Evolutionary conservation across 2,797 vertebrate species (phyloP).

Genomic region (Pithecia hirsuta): DNA sequence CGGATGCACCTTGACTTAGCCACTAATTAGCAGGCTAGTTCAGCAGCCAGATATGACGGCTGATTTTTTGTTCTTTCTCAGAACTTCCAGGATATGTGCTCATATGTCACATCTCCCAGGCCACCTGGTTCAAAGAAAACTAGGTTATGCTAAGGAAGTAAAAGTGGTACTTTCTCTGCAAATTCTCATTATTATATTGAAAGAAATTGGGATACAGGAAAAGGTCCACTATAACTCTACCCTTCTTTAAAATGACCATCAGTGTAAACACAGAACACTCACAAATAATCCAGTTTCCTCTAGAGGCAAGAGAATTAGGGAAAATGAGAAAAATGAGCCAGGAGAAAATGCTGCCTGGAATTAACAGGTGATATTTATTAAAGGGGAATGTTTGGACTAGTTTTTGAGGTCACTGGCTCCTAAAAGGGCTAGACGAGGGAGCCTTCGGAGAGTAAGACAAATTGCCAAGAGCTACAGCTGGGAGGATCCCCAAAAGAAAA

Average conservation of each 20-base stretch:
- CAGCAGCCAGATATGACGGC: background rate
- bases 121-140: background rate
- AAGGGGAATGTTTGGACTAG: rapidly evolving
- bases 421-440: rapidly evolving
- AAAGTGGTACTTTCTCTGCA: background rate
- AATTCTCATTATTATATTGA: background rate
- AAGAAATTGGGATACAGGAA: background rate
- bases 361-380: background rate
- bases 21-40: background rate
- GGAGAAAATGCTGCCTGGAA: too few species aligned
- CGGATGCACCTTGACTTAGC: background rate
- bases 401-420: background rate
- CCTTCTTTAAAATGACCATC: too few species aligned
- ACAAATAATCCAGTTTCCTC: background rate
- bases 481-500: too few species aligned
- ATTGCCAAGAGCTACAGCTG: rapidly evolving
- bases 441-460: background rate
- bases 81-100: too few species aligned
- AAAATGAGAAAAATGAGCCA: background rate
- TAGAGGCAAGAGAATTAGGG: background rate
- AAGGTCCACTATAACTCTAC: too few species aligned
- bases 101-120: background rate
- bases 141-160: background rate
- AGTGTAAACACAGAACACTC: background rate
- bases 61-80: background rate